phyloP scores from a whole-genome alignment of 2,888 invertebrate species.

The Calliopum simillimum region DNA sequence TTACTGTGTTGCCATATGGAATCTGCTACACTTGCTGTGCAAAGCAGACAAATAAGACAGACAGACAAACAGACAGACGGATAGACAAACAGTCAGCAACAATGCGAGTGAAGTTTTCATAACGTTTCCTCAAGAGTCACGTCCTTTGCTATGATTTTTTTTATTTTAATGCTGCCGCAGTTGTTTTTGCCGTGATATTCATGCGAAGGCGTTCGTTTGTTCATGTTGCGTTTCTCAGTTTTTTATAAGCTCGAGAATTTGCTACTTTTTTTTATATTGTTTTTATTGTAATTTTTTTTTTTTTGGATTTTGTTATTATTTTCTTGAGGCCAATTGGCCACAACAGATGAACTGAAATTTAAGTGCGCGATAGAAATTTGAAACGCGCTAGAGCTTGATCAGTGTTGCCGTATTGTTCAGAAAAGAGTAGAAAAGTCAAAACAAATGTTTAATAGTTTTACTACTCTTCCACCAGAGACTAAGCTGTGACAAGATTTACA shows the following conservation, averaged over 20 bases:
- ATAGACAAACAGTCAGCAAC: too few relatives aligned
- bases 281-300: conserved; percentile 17
- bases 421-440: too few relatives aligned
- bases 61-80: too few relatives aligned
- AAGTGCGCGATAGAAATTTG: not conserved
- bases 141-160: conserved; percentile 26
- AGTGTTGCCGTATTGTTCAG: not conserved
- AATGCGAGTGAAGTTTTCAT: not conserved
- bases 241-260: not conserved
- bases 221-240: conserved; percentile 34
- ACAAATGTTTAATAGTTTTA: too few relatives aligned
- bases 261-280: conserved; percentile 1
- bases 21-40: conserved; percentile 28
- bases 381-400: not conserved
- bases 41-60: not conserved
- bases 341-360: not conserved
- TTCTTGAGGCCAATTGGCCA: conserved; percentile 33
- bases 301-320: conserved; percentile 25
- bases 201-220: conserved; percentile 42
- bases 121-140: conserved; percentile 32
- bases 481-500: too few relatives aligned
- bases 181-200: conserved; percentile 30
- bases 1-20: not conserved
- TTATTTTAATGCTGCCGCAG: conserved; percentile 11
- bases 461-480: too few relatives aligned